Conservation (phyloP, 2,113 vertebrate species). For the Calonectris borealis region DNA sequence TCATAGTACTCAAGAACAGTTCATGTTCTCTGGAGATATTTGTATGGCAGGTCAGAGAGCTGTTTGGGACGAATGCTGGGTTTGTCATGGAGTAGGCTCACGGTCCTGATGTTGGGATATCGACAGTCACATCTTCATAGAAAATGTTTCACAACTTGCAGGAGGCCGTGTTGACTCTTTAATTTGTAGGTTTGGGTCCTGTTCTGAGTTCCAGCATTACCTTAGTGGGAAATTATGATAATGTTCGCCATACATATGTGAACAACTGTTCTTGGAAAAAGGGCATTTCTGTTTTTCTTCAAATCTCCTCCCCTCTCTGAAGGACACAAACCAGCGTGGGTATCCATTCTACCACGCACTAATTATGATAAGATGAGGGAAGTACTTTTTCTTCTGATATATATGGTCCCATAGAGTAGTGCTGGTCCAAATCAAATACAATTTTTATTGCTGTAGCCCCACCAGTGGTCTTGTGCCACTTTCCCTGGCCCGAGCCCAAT, state of each 20-base stretch:
- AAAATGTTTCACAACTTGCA: not conserved
- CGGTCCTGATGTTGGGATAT: not conserved
- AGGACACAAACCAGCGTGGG: accelerated
- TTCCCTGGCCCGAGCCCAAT: not conserved
- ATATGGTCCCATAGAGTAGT: not conserved
- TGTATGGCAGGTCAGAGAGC: not conserved
- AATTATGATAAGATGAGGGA: not conserved
- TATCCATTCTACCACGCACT: accelerated
- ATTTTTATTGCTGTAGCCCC: not conserved
- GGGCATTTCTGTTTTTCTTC: not conserved
- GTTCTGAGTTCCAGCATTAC: not conserved
- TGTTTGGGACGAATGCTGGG: not conserved
- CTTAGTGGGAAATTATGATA: not conserved
- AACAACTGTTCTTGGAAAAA: not conserved
- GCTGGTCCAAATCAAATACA: not conserved
- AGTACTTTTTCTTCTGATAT: not conserved
- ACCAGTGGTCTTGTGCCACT: not conserved
- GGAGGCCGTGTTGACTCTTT: not conserved
- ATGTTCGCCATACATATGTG: accelerated
- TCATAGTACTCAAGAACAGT: not conserved
- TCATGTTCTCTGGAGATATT: not conserved
- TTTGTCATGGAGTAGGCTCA: not conserved
- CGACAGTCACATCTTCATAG: accelerated
- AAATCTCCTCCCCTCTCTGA: not conserved
- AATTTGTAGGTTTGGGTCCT: not conserved